These are phyloP conservation scores for Morelia viridis DNA, from an alignment of 2,797 vertebrate genomes.

Conservation along the genomic window DNA sequence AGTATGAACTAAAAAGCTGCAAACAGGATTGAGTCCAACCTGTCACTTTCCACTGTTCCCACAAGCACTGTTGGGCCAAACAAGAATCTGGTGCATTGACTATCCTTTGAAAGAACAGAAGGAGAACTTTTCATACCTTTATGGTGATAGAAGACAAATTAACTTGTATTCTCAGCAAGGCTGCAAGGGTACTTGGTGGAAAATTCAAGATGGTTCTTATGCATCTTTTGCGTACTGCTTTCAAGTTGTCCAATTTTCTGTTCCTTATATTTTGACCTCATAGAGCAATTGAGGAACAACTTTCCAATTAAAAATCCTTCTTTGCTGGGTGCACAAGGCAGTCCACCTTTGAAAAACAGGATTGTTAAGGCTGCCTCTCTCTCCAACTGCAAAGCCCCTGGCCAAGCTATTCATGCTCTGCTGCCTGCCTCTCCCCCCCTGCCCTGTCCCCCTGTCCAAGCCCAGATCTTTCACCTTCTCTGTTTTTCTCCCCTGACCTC, in stretches of 20 bases:
- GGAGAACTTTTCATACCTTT: not conserved
- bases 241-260: not conserved
- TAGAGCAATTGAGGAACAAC: not conserved
- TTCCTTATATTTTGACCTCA: not conserved
- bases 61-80: not conserved
- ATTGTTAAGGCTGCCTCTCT: not conserved
- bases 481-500: not conserved
- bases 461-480: not conserved
- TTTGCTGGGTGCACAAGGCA: not conserved
- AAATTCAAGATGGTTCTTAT: not conserved
- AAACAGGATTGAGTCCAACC: not conserved
- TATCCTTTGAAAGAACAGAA: not conserved
- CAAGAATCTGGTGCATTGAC: not conserved
- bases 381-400: not conserved
- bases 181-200: not conserved
- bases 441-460: not conserved
- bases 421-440: not conserved
- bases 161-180: not conserved
- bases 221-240: not conserved
- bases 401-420: not conserved
- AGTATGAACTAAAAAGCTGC: not conserved
- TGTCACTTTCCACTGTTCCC: not conserved
- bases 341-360: not conserved
- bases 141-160: not conserved
- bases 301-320: not conserved